Conservation (phyloP, 2,888 invertebrate species). For the Noctua comes region DNA sequence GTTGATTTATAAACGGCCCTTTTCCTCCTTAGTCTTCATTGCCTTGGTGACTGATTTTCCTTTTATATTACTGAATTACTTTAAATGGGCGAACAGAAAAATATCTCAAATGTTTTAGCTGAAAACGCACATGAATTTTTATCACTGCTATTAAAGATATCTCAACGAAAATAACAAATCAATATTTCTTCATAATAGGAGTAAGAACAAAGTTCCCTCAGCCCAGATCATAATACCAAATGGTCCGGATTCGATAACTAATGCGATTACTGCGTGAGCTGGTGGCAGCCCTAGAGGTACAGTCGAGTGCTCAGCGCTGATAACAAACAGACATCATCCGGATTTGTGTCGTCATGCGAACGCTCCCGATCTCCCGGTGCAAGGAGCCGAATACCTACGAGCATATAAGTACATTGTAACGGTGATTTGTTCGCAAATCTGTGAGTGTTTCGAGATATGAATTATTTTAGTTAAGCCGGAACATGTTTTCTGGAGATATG, state of each 20-base stretch:
- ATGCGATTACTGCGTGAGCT: conserved; percentile 81
- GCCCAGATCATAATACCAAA: conserved; percentile 72
- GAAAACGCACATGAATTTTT: neutral
- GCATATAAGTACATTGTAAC: conserved; percentile 61
- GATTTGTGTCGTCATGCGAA: conserved; percentile 90
- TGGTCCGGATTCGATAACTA: conserved; percentile 82
- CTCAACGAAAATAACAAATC: conserved; percentile 14
- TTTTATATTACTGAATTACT: neutral
- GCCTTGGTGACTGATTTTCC: conserved; percentile 11
- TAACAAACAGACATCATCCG: conserved; percentile 90
- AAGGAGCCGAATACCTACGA: conserved; percentile 51
- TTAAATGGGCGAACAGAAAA: neutral
- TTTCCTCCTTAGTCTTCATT: conserved; percentile 27
- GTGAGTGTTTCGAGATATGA: conserved; percentile 34
- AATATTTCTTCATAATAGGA: conserved; percentile 10
- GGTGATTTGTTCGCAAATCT: conserved; percentile 64
- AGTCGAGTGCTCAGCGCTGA: conserved; percentile 88
- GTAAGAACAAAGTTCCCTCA: conserved; percentile 40
- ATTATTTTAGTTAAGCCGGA: conserved; percentile 37
- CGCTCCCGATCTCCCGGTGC: conserved; percentile 65
- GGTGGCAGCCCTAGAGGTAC: conserved; percentile 81
- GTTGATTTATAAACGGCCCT: conserved; percentile 47
- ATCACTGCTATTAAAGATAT: neutral
- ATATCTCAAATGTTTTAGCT: neutral
- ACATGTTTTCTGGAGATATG: conserved; percentile 5